These are phyloP conservation scores for Poecilobothrus nobilitatus DNA, from an alignment of 2,888 invertebrate genomes.

Conservation along the genomic window DNA sequence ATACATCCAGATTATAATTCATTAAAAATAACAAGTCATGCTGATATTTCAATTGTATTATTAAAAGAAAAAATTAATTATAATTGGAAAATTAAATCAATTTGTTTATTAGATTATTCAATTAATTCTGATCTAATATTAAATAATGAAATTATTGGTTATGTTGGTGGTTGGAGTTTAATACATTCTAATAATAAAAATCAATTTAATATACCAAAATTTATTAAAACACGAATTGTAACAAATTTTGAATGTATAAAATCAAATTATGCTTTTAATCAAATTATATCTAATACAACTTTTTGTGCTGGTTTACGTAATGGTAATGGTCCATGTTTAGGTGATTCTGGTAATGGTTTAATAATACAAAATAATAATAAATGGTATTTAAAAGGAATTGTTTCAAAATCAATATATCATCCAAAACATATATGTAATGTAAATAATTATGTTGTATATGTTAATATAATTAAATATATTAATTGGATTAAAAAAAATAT, in stretches of 20 bases:
- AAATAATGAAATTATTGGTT: background rate
- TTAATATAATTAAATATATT: background rate
- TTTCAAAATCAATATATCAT: slow-evolving; percentile 42
- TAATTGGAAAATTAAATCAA: background rate
- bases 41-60: slow-evolving; percentile 47
- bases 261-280: slow-evolving; percentile 35
- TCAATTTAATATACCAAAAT: slow-evolving; percentile 38
- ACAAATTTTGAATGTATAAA: slow-evolving; percentile 46
- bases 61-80: slow-evolving; percentile 28
- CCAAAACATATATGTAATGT: slow-evolving; percentile 30
- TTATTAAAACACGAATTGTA: slow-evolving; percentile 45
- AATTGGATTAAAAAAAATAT: background rate
- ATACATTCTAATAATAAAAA: slow-evolving; percentile 35
- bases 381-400: slow-evolving; percentile 21
- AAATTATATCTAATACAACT: slow-evolving; percentile 30
- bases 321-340: slow-evolving; percentile 39
- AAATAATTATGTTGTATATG: background rate
- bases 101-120: background rate
- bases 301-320: slow-evolving; percentile 36
- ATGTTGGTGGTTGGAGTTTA: slow-evolving; percentile 50
- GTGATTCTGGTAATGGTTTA: slow-evolving; percentile 37
- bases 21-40: slow-evolving; percentile 39
- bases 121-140: slow-evolving; percentile 22
- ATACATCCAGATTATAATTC: slow-evolving; percentile 7
- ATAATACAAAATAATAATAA: background rate